Conservation (phyloP, 2,797 vertebrate species). For the Antrozous pallidus region DNA sequence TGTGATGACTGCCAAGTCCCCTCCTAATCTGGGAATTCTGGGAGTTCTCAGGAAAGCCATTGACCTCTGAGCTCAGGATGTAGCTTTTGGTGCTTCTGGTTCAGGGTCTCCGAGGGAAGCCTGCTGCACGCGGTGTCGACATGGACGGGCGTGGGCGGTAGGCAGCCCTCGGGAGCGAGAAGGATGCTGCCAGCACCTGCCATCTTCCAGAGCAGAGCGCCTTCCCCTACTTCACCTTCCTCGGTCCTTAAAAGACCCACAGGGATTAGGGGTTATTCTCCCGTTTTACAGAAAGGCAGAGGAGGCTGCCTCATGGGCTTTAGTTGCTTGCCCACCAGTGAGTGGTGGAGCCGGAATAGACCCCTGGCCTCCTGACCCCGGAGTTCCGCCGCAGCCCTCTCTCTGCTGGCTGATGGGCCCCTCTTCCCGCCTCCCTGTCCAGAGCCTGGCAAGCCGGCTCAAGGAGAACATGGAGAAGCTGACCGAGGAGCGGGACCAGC, state of each 20-base stretch:
- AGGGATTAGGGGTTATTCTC: not conserved
- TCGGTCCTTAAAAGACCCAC: not conserved
- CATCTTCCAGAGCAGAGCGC: not conserved
- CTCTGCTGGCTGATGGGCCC: not conserved
- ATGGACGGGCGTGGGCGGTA: not conserved
- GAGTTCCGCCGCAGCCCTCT: not conserved
- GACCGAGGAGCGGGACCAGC: slow-evolving; percentile 94
- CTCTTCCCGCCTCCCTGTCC: not conserved
- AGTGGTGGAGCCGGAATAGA: not conserved
- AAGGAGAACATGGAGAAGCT: slow-evolving; percentile 98
- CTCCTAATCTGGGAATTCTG: not conserved
- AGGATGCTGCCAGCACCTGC: not conserved
- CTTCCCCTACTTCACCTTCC: not conserved
- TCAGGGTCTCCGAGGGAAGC: not conserved
- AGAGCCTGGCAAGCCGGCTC: slow-evolving; percentile 91
- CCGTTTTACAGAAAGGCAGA: not conserved
- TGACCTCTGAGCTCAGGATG: not conserved
- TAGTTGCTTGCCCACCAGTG: not conserved
- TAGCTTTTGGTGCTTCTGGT: not conserved
- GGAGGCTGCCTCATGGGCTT: not conserved
- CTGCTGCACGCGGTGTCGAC: not conserved
- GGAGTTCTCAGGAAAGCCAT: not conserved
- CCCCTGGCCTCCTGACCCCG: not conserved
- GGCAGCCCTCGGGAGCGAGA: not conserved
- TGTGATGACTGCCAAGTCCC: not conserved